Conservation (phyloP, 2,113 vertebrate genomes). For the Amazona vittata region DNA sequence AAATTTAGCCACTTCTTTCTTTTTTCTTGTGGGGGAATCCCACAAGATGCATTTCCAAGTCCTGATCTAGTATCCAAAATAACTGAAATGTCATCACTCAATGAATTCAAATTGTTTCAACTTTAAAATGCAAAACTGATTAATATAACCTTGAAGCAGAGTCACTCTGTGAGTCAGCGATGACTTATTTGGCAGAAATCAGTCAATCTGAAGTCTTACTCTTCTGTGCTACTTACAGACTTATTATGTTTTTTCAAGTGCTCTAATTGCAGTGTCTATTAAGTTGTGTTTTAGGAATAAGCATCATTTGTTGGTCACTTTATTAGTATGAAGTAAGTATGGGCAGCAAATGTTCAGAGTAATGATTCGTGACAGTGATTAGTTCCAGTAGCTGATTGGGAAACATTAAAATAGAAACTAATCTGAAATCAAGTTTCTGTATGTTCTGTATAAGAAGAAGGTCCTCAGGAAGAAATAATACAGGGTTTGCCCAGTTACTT, state of each 20-base stretch:
- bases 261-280: neutral
- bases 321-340: neutral
- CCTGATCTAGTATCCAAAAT: neutral
- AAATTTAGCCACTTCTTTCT: neutral
- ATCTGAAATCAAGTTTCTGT: neutral
- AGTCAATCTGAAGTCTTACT: neutral
- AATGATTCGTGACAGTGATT: neutral
- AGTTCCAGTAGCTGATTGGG: neutral
- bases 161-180: neutral
- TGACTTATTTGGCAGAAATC: neutral
- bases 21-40: neutral
- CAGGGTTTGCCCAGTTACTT: neutral
- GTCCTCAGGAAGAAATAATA: neutral
- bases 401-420: neutral
- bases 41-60: neutral
- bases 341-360: neutral
- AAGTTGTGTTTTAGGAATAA: neutral
- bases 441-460: neutral
- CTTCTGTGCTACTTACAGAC: neutral
- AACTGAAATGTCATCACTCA: neutral
- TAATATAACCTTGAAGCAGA: neutral
- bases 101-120: neutral
- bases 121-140: neutral
- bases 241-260: neutral
- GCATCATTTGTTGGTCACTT: neutral